Percentiles rank a stretch among this genome's conserved stretches.
Evolutionary conservation across 1,140 invertebrate genomes (phyloP).

Genomic region (Drosophila gunungcola): DNA sequence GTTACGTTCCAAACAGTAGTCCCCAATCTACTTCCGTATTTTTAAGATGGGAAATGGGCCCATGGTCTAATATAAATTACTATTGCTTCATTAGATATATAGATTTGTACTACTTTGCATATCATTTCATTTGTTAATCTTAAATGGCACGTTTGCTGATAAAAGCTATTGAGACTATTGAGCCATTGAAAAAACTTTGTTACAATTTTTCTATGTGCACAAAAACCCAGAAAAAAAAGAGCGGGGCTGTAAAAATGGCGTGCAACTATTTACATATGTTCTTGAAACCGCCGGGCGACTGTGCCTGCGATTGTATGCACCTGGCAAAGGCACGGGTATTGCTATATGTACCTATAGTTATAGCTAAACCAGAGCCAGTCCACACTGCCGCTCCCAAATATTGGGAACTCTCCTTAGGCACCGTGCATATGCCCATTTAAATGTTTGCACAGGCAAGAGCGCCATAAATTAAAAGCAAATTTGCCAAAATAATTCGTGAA

Average conservation of each 20-base stretch:
- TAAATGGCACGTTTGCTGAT: too few relatives aligned
- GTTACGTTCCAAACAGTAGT: too few relatives aligned
- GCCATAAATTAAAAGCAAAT: conserved; percentile 54
- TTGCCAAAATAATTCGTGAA: conserved; percentile 50
- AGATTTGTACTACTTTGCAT: too few relatives aligned
- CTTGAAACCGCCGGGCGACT: conserved; percentile 55
- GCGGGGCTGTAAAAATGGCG: conserved; percentile 62
- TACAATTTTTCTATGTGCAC: conserved; percentile 10
- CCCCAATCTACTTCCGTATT: too few relatives aligned
- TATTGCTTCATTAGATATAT: too few relatives aligned
- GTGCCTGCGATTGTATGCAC: conserved; percentile 45
- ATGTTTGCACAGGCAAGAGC: conserved; percentile 12
- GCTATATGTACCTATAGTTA: conserved; percentile 10
- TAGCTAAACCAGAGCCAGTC: conserved; percentile 3
- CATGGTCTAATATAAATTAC: too few relatives aligned
- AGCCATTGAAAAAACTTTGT: not conserved
- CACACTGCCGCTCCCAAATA: conserved; percentile 50
- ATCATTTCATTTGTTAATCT: too few relatives aligned
- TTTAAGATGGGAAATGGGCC: too few relatives aligned
- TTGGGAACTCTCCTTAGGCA: conserved; percentile 6
- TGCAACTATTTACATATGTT: conserved; percentile 81
- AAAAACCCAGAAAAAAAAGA: conserved; percentile 23
- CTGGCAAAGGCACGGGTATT: conserved; percentile 23
- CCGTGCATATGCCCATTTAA: conserved; percentile 19
- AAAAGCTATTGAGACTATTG: not conserved